These are phyloP conservation scores for Cylindroiulus punctatus DNA, from an alignment of 2,888 invertebrate species.

Conservation along the genomic window DNA sequence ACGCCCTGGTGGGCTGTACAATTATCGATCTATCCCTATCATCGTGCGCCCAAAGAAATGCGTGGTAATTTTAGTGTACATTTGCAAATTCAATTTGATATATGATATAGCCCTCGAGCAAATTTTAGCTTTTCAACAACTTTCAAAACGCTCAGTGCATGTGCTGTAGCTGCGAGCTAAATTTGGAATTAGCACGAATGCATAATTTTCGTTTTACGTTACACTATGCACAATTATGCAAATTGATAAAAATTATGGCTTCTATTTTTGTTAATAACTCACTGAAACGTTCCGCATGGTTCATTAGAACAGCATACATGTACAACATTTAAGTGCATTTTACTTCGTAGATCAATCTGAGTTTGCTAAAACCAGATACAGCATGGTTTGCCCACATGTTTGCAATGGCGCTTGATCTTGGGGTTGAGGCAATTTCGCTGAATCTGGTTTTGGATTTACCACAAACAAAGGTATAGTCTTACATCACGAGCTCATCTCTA, in stretches of 20 bases:
- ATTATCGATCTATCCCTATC: not conserved
- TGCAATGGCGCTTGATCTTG: too few species aligned
- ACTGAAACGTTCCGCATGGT: not conserved
- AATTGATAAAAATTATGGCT: conserved; percentile 11
- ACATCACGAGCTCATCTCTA: too few species aligned
- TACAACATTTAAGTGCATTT: too few species aligned
- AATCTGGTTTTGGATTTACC: too few species aligned
- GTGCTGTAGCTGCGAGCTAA: not conserved
- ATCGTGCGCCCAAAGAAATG: not conserved
- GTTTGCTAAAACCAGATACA: too few species aligned
- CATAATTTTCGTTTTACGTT: not conserved
- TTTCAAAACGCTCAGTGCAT: too few species aligned
- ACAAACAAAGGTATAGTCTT: too few species aligned
- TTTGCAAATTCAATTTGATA: not conserved
- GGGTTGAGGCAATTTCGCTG: too few species aligned
- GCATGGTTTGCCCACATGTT: too few species aligned
- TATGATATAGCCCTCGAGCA: not conserved
- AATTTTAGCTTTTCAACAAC: not conserved
- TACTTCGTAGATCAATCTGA: too few species aligned
- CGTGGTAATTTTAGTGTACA: not conserved
- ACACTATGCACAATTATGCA: not conserved
- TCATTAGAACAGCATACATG: too few species aligned
- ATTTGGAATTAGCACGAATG: not conserved
- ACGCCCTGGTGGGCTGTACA: not conserved
- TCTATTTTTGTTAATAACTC: conserved; percentile 19